Evolutionary conservation across 2,113 vertebrate genomes (phyloP).

Genomic region (Halcyon senegalensis): DNA sequence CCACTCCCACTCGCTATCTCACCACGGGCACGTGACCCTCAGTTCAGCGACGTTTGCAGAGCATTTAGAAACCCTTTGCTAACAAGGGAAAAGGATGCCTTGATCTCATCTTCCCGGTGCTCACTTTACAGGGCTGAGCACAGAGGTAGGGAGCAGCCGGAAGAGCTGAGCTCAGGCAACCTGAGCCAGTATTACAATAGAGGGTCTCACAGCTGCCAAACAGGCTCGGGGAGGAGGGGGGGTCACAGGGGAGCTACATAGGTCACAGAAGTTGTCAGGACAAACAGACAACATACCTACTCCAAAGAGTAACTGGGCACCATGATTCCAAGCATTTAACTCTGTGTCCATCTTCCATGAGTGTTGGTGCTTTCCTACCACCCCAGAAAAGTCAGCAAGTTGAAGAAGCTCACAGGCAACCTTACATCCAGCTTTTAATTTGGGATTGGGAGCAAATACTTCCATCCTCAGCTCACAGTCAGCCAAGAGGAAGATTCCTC

Average conservation of each 20-base stretch:
- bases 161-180: not conserved
- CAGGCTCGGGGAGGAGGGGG: not conserved
- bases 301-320: not conserved
- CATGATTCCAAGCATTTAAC: not conserved
- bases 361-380: not conserved
- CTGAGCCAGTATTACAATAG: not conserved
- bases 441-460: not conserved
- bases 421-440: not conserved
- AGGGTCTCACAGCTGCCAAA: not conserved
- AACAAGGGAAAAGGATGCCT: not conserved
- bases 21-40: not conserved
- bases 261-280: not conserved
- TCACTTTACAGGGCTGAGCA: not conserved
- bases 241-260: not conserved
- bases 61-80: not conserved
- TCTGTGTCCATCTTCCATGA: not conserved
- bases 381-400: not conserved
- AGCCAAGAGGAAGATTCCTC: not conserved
- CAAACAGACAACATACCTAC: not conserved
- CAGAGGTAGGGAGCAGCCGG: not conserved
- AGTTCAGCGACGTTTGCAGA: not conserved
- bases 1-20: not conserved
- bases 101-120: not conserved
- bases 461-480: not conserved
- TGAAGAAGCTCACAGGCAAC: not conserved